Base-by-base conservation (phyloP, 2,888 invertebrate species). In the Sympetrum striolatum region DNA sequence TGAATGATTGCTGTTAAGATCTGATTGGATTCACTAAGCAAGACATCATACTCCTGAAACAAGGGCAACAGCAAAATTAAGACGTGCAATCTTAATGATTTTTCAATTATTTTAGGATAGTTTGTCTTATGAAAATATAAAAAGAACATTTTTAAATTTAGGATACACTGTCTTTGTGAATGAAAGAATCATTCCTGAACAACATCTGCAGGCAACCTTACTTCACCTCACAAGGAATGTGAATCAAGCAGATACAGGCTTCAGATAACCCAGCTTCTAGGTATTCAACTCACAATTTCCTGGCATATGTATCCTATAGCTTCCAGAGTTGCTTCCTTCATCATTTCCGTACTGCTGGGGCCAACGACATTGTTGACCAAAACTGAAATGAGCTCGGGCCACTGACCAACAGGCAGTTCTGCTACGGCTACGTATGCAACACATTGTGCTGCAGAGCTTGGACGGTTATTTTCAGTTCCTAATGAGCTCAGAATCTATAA, bases 221-320 rank as follows among this genome's bases (percentile, higher is more conserved):
- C 6, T 8, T 44, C 44, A 8, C 44, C 10, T 6, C 4, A 44
- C 10, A 8, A 44, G 10, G 44, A 44, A 44, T 44, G 4, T 44
- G 6, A 44, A n/a, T n/a, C n/a, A n/a, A n/a, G n/a, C 44, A 10
- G 44, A 44, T 8, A 44, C 6, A 44, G 6, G 10, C 10, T 44
- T 44, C 44, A 44, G 10, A 44, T 8, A 8, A 44, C 44, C 44
- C 10, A 44, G 0, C 10, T 6, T 44, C 2, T 2, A 25, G 73
- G 25, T 2, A n/a, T 39, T 90, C 15, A 39, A 93, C 94, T 93
- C 93, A 95, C 95, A 92, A 99, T 99, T 94, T 99, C 99, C 94
- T 99, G 99, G 93, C 99, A 99, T 92, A 99, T 99, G 93, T 99
- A 99, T 80, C 99, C 99, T 92, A 99, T 98, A 80, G 99, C 97